A percentile compares a stretch with the other conserved stretches of the same genome.
Evolutionary conservation across 2,797 vertebrate genomes (phyloP).

Genomic region (Brotula barbata): DNA sequence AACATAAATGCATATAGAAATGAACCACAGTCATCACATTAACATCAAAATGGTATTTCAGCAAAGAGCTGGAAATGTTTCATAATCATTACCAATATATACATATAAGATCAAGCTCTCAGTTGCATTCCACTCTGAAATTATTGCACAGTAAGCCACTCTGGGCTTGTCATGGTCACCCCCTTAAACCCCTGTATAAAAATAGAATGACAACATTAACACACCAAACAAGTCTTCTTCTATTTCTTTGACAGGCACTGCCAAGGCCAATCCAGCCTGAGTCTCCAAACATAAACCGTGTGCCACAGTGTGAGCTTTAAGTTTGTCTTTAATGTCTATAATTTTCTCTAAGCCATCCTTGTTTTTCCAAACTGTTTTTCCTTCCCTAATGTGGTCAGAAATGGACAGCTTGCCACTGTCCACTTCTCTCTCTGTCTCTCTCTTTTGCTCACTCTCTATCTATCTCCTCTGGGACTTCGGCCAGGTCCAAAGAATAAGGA

Average conservation of each 20-base stretch:
- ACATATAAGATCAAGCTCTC: slow-evolving; percentile 80
- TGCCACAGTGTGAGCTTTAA: slow-evolving; percentile 69
- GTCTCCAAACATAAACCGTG: slow-evolving; percentile 68
- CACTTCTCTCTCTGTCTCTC: slow-evolving; percentile 22
- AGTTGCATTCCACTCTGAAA: slow-evolving; percentile 83
- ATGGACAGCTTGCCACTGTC: slow-evolving; percentile 54
- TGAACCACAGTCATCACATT: slow-evolving; percentile 67
- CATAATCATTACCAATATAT: slow-evolving; percentile 72
- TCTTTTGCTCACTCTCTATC: slow-evolving; percentile 31
- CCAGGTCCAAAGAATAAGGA: slow-evolving; percentile 67
- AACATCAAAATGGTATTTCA: slow-evolving; percentile 77
- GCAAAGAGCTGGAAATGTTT: slow-evolving; percentile 79
- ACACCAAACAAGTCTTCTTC: slow-evolving; percentile 82
- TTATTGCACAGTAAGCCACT: slow-evolving; percentile 96
- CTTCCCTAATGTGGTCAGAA: slow-evolving; percentile 39
- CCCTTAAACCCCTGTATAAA: slow-evolving; percentile 84
- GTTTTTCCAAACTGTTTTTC: slow-evolving; percentile 51
- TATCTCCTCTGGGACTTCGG: slow-evolving; percentile 56
- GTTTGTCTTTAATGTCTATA: slow-evolving; percentile 53
- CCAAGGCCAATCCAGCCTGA: slow-evolving; percentile 65
- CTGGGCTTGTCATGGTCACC: slow-evolving; percentile 85
- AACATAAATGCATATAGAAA: slow-evolving; percentile 54
- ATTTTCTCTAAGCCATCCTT: slow-evolving; percentile 45
- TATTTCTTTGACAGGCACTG: slow-evolving; percentile 69
- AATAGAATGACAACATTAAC: slow-evolving; percentile 88